Percentiles rank a stretch among this genome's conserved stretches.
phyloP scores from a whole-genome alignment of 2,888 invertebrate species.

The Cepaea hortensis region DNA sequence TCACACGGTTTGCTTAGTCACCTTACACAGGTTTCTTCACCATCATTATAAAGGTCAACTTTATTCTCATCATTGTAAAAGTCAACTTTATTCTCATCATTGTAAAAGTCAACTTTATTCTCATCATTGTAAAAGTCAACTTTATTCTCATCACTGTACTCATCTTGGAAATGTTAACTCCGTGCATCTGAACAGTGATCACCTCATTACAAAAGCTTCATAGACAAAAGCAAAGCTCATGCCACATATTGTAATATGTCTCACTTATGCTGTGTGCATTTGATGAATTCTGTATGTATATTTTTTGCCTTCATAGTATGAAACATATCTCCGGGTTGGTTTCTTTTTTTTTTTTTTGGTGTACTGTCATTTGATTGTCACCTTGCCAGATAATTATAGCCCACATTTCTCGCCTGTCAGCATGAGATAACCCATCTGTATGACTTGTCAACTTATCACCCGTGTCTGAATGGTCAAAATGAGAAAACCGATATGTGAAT shows the following conservation, averaged over 20 bases:
- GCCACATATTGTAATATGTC: neutral
- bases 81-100: too few species aligned
- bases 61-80: neutral
- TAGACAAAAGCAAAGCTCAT: neutral
- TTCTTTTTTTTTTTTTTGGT: neutral
- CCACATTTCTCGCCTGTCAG: too few species aligned
- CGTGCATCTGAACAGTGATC: neutral
- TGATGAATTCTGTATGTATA: too few species aligned
- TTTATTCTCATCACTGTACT: neutral
- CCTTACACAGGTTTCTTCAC: too few species aligned
- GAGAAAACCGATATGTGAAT: too few species aligned
- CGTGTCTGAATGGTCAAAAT: too few species aligned
- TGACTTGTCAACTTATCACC: too few species aligned
- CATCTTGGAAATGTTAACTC: neutral
- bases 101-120: neutral
- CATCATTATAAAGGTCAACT: too few species aligned
- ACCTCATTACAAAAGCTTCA: neutral
- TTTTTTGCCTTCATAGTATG: too few species aligned
- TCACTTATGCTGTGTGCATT: too few species aligned
- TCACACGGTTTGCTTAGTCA: too few species aligned
- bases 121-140: neutral
- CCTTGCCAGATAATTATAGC: neutral
- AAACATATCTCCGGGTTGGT: neutral
- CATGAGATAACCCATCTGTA: too few species aligned
- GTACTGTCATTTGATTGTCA: neutral